A percentile compares a stretch with the other conserved stretches of the same genome.
Conservation (phyloP, 2,797 vertebrate genomes). For the Diceros bicornis region DNA sequence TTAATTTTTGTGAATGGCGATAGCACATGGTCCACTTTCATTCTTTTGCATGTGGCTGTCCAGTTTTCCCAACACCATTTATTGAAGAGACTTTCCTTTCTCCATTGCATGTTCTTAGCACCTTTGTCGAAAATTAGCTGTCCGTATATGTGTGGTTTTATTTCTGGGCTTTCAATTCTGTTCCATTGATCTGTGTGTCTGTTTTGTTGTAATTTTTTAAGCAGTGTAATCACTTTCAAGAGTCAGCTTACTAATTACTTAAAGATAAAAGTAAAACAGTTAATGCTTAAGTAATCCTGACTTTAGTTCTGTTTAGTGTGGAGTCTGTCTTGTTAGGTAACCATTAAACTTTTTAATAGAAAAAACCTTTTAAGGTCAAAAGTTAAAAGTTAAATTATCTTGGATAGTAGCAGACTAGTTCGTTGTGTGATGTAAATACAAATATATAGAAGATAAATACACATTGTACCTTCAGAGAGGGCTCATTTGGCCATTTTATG, state of each 20-base stretch:
- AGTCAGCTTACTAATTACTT: conserved; percentile 41
- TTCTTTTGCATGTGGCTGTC: no score
- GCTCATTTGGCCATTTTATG: neutral
- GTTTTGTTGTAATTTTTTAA: conserved; percentile 63
- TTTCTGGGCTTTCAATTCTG: no score
- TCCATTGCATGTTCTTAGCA: no score
- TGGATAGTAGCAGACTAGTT: conserved; percentile 71
- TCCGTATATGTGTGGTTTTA: no score
- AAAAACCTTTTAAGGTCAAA: conserved; percentile 79
- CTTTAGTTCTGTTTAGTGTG: conserved; percentile 44
- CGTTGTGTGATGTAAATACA: conserved; percentile 64
- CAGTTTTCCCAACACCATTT: no score
- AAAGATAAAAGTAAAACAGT: conserved; percentile 46
- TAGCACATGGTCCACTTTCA: no score
- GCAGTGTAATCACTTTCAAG: neutral
- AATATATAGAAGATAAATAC: conserved; percentile 51
- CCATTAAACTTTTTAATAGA: conserved; percentile 78
- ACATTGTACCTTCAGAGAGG: conserved; percentile 1
- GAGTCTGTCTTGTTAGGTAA: conserved; percentile 6
- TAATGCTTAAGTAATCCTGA: conserved; percentile 63
- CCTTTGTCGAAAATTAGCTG: no score
- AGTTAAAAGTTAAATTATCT: conserved; percentile 78
- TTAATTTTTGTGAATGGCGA: no score
- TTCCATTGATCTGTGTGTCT: no score
- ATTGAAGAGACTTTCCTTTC: no score